A percentile compares a stretch with the other conserved stretches of the same genome.
These are phyloP conservation scores for Manis javanica DNA, from an alignment of 2,797 vertebrate genomes.

Conservation along the genomic window DNA sequence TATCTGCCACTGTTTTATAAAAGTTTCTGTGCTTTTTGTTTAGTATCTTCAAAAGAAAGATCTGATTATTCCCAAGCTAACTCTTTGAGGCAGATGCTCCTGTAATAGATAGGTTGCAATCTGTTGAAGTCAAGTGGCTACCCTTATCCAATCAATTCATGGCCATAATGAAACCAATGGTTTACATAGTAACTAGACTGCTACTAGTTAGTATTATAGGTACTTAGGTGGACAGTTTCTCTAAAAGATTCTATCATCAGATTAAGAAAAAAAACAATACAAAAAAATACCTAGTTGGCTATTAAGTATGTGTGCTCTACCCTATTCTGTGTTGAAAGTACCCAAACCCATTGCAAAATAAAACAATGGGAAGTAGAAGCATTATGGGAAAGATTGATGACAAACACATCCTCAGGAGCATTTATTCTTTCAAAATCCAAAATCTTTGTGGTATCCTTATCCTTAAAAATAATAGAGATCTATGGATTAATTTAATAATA, in stretches of 20 bases:
- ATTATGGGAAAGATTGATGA: background rate
- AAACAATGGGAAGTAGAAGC: background rate
- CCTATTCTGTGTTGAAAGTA: background rate
- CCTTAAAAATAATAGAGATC: background rate
- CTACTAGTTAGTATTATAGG: background rate
- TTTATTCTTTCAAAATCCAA: background rate
- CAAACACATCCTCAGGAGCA: accelerated
- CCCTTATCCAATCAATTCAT: background rate
- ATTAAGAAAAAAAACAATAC: background rate
- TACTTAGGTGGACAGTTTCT: background rate
- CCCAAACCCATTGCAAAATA: background rate
- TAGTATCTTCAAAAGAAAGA: background rate
- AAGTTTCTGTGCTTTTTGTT: background rate
- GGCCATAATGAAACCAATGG: background rate
- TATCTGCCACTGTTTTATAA: background rate
- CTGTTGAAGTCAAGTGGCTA: background rate
- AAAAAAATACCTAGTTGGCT: background rate
- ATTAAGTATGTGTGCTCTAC: background rate
- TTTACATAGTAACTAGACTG: background rate
- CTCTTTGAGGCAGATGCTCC: background rate
- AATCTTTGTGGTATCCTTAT: background rate
- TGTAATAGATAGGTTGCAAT: background rate
- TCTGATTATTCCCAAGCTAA: background rate
- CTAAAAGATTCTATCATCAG: background rate
- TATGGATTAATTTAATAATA: background rate